A percentile compares a stretch with the other conserved stretches of the same genome.
These are phyloP conservation scores for Parelbella ahira DNA, from an alignment of 2,888 invertebrate species.

Conservation along the genomic window DNA sequence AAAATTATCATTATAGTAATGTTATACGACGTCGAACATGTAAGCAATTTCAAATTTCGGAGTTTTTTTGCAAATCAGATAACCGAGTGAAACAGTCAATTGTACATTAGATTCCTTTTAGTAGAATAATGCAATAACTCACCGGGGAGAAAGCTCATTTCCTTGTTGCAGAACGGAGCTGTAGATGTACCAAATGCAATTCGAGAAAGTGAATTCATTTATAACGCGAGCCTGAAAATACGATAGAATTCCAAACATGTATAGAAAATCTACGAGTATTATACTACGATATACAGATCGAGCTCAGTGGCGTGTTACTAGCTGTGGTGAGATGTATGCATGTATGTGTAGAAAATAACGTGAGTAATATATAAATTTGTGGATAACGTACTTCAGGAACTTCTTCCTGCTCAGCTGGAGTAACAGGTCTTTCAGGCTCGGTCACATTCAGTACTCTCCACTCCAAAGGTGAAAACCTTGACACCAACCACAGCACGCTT, in stretches of 20 bases:
- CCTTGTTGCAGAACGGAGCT: slow-evolving; percentile 99
- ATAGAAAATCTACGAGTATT: not conserved
- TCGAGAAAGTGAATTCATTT: slow-evolving; percentile 96
- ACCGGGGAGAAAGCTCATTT: slow-evolving; percentile 97
- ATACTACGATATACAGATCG: too few species aligned
- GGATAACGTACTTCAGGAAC: slow-evolving; percentile 26
- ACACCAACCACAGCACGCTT: slow-evolving; percentile 87
- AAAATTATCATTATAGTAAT: too few species aligned
- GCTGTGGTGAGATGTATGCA: too few species aligned
- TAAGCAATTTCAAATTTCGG: too few species aligned
- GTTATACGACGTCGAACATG: too few species aligned
- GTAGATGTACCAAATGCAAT: slow-evolving; percentile 98
- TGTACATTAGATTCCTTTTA: too few species aligned
- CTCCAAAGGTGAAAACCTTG: slow-evolving; percentile 97
- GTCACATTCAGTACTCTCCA: slow-evolving; percentile 84
- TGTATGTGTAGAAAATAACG: too few species aligned
- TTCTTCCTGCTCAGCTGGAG: slow-evolving; percentile 1
- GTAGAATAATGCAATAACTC: too few species aligned
- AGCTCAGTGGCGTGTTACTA: too few species aligned
- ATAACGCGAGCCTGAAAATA: slow-evolving; percentile 85
- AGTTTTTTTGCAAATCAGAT: too few species aligned
- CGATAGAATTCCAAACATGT: not conserved
- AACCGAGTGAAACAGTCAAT: too few species aligned
- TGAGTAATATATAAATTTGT: too few species aligned
- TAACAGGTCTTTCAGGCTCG: slow-evolving; percentile 9